phyloP scores from a whole-genome alignment of 2,113 vertebrate species.

The Bothrops jararaca region DNA sequence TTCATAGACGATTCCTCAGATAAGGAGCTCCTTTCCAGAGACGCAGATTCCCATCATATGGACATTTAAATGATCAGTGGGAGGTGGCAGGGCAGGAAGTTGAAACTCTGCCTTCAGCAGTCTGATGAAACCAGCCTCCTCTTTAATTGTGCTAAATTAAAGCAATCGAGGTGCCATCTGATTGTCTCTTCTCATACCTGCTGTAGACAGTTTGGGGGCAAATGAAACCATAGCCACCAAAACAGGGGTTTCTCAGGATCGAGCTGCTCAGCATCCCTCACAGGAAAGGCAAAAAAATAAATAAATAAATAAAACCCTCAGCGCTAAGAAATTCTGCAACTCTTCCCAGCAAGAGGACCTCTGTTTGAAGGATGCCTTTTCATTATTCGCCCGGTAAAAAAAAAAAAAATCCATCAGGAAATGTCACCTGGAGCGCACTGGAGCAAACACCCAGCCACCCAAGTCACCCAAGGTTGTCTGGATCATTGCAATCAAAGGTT shows the following conservation, averaged over 20 bases:
- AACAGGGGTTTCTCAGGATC: not conserved
- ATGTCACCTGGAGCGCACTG: not conserved
- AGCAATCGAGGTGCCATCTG: conserved; percentile 48
- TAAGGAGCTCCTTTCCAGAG: not conserved
- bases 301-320: not conserved
- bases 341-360: not conserved
- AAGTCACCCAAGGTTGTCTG: not conserved
- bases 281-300: not conserved
- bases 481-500: not conserved
- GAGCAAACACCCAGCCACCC: not conserved
- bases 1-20: not conserved
- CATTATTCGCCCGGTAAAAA: not conserved
- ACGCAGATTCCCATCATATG: not conserved
- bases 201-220: conserved; percentile 42
- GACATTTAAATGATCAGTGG: not conserved
- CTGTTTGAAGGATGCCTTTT: not conserved
- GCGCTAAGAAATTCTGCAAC: not conserved
- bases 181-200: conserved; percentile 27
- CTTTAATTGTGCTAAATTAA: conserved; percentile 47
- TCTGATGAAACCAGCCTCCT: not conserved
- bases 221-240: conserved; percentile 44
- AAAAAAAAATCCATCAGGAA: not conserved
- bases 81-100: not conserved
- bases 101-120: not conserved
- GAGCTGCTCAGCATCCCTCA: not conserved